phyloP scores from a whole-genome alignment of 2,888 invertebrate genomes.

The Bruchidius siliquastri region DNA sequence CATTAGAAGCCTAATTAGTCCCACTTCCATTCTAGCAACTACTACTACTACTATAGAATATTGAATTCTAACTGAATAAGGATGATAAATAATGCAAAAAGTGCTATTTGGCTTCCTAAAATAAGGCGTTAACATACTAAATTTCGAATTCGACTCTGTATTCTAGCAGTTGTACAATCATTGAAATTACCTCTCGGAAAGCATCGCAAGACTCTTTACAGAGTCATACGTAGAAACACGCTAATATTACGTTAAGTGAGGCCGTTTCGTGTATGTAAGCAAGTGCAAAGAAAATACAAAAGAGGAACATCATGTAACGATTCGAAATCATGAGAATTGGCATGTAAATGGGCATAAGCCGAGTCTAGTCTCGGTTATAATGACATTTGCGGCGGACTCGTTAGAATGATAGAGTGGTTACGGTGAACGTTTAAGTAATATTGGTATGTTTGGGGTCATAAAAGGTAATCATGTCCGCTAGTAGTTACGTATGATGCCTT shows the following conservation, averaged over 20 bases:
- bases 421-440: neutral
- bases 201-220: neutral
- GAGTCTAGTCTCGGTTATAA: neutral
- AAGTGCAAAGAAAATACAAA: neutral
- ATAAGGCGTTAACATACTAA: too few species aligned
- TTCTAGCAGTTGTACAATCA: neutral
- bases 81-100: too few species aligned
- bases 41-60: too few species aligned
- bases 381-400: neutral
- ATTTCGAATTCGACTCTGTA: too few species aligned
- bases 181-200: neutral
- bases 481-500: neutral
- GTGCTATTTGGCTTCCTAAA: too few species aligned
- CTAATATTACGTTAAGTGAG: neutral
- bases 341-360: neutral
- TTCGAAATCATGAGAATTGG: neutral
- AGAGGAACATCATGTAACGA: neutral
- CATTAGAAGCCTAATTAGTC: too few species aligned
- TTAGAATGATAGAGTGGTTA: neutral
- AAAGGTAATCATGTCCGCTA: neutral
- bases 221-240: neutral
- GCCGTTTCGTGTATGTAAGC: neutral
- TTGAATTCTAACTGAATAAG: too few species aligned
- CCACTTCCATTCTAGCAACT: too few species aligned
- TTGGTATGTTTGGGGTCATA: neutral